Base-by-base conservation (phyloP, 2,113 vertebrate genomes). In the Otus sunia region DNA sequence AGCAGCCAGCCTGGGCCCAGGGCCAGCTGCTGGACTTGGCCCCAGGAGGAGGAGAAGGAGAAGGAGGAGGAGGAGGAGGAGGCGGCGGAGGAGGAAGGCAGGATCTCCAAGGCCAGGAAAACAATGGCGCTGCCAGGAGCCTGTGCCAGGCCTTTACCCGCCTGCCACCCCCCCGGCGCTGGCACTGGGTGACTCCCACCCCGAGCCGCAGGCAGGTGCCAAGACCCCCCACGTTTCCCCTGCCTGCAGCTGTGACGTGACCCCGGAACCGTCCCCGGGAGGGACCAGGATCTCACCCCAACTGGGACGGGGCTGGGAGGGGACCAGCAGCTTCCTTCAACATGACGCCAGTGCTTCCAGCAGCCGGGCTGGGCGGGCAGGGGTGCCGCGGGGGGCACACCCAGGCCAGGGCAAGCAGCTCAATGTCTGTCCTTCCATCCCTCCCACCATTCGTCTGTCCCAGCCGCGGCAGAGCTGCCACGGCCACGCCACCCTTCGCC, bases 61-160 rank as follows among this genome's bases (percentile, higher is more conserved):
- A 14, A 47, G 45, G 45, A 47, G 45, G 9, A 47, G 45, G 45
- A 47, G 67, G 18, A 69, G 66, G 71, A 69, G 66, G 18, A 69
- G 66, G 71, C 63, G 66, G 72, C 77, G 76, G 50, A 85, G 82
- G 86, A 86, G 60, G 71, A 88, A 83, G 52, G 47, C 88, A 92
- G 79, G 76, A 97, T 80, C 86, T 86, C 59, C 86, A 95, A 96
- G 91, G 79, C 86, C 86, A 92, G 67, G 79, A 96, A 96, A 97
- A 97, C 92, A 97, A 92, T 11, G 6, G 59, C 1, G 2, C 72
- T 96, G 89, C 77, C 93, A 95, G 80, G 15, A 78, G 47, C 76
- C 4, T 1, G 26, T 37, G 73, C 89, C 94, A 94, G 79, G 36
- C 45, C 66, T 88, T 73, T n/a, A 88, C 10, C 15, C 27, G 8